phyloP scores from a whole-genome alignment of 2,797 vertebrate genomes.

The Okamejei kenojei region DNA sequence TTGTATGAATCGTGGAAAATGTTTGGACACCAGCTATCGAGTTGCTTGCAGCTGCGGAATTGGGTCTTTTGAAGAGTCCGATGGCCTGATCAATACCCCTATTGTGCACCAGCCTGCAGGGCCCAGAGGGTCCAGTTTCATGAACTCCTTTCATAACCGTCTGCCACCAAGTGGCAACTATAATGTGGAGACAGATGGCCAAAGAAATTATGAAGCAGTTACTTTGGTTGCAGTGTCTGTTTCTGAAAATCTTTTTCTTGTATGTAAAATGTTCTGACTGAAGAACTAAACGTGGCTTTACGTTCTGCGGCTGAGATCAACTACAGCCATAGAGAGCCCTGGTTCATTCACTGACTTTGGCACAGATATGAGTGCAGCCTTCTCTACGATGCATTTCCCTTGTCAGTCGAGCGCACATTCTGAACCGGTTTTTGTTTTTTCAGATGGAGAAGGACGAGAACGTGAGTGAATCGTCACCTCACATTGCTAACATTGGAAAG shows the following conservation, averaged over 20 bases:
- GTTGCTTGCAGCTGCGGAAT: conserved; percentile 31
- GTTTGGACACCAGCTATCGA: conserved; percentile 4
- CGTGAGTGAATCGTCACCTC: conserved; percentile 88
- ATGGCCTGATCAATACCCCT: conserved; percentile 22
- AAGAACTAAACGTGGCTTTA: not conserved
- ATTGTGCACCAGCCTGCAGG: conserved; percentile 19
- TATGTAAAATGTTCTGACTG: not conserved
- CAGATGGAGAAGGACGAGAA: conserved; percentile 97
- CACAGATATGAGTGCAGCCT: not conserved
- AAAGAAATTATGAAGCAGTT: conserved; percentile 9
- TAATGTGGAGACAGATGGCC: conserved; percentile 15
- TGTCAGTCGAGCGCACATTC: too few species aligned
- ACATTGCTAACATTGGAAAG: conserved; percentile 96
- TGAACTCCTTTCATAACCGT: not conserved
- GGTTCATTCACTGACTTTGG: not conserved
- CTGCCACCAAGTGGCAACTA: not conserved
- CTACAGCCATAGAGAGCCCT: not conserved
- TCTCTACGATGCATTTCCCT: not conserved
- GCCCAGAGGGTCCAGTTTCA: conserved; percentile 11
- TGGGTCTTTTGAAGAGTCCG: conserved; percentile 29
- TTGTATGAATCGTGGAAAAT: conserved; percentile 32
- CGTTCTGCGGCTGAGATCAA: not conserved
- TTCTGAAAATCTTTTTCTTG: not conserved
- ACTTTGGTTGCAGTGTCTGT: not conserved
- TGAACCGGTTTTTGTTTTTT: conserved; percentile 38